Evolutionary conservation across 2,888 invertebrate genomes (phyloP).

Genomic region (Tigriopus californicus): DNA sequence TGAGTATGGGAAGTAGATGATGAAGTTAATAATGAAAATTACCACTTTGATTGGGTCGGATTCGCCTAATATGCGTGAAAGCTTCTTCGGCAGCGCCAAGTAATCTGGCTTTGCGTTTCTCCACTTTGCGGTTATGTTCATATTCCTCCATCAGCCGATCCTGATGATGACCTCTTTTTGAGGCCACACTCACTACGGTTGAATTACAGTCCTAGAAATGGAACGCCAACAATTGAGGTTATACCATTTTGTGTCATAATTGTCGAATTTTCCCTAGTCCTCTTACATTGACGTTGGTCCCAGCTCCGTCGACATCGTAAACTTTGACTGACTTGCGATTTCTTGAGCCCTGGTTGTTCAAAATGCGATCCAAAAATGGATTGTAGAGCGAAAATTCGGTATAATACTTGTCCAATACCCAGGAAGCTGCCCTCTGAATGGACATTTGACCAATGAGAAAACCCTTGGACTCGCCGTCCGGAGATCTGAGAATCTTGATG

Average conservation of each 20-base stretch:
- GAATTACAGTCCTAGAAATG: slow-evolving; percentile 43
- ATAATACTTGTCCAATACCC: slow-evolving; percentile 85
- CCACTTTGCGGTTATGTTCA: slow-evolving; percentile 79
- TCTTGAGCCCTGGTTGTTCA: slow-evolving; percentile 27
- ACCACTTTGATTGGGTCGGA: slow-evolving; percentile 39
- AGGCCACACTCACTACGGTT: slow-evolving; percentile 50
- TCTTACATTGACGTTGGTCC: slow-evolving; percentile 21
- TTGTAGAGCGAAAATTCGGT: slow-evolving; percentile 92
- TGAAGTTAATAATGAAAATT: neutral
- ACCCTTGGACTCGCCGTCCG: slow-evolving; percentile 67
- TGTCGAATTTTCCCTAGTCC: neutral
- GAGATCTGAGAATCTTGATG: slow-evolving; percentile 58
- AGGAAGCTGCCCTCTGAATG: slow-evolving; percentile 84
- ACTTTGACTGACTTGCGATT: slow-evolving; percentile 51
- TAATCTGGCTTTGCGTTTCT: slow-evolving; percentile 71
- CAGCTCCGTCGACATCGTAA: slow-evolving; percentile 71
- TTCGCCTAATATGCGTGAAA: slow-evolving; percentile 83
- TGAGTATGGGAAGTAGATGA: no score
- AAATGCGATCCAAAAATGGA: slow-evolving; percentile 78
- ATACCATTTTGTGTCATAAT: no score
- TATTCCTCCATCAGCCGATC: slow-evolving; percentile 95
- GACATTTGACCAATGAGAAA: slow-evolving; percentile 43
- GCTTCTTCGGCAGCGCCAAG: slow-evolving; percentile 91
- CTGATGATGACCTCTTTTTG: slow-evolving; percentile 75
- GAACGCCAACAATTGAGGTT: no score